Conservation (phyloP, 2,113 vertebrate genomes). For the Diglossa brunneiventris region DNA sequence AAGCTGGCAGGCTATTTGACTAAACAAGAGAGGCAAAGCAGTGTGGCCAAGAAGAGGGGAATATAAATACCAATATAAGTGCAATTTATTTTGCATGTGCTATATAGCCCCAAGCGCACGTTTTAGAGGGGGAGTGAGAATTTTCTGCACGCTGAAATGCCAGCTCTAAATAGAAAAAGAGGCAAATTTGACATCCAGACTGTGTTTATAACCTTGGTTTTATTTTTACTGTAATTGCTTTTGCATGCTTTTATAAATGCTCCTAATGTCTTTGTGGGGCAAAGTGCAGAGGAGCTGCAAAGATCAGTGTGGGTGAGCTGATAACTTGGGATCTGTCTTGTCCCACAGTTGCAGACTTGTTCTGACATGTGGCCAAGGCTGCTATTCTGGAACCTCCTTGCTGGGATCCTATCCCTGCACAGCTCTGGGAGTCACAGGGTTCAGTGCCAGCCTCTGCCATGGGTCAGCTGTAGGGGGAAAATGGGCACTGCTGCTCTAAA, state of each 20-base stretch:
- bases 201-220: conserved; percentile 2
- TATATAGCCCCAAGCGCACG: background rate
- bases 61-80: conserved; percentile 58
- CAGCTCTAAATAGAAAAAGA: conserved; percentile 17
- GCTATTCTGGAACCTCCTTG: background rate
- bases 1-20: conserved; percentile 61
- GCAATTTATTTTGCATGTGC: conserved; percentile 66
- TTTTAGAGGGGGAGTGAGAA: background rate
- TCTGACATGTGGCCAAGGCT: background rate
- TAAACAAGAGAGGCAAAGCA: conserved; percentile 46
- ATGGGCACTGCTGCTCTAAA: background rate
- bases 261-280: background rate
- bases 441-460: background rate
- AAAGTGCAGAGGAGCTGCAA: background rate
- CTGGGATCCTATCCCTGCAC: background rate
- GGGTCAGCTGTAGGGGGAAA: background rate
- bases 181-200: background rate
- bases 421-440: background rate
- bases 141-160: background rate
- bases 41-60: conserved; percentile 26
- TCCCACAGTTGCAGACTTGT: background rate
- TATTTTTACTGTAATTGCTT: conserved; percentile 23
- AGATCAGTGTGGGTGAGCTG: background rate
- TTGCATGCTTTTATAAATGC: background rate
- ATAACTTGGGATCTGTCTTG: background rate